These are phyloP conservation scores for Phorcus lineatus DNA, from an alignment of 2,888 invertebrate species.

Conservation along the genomic window DNA sequence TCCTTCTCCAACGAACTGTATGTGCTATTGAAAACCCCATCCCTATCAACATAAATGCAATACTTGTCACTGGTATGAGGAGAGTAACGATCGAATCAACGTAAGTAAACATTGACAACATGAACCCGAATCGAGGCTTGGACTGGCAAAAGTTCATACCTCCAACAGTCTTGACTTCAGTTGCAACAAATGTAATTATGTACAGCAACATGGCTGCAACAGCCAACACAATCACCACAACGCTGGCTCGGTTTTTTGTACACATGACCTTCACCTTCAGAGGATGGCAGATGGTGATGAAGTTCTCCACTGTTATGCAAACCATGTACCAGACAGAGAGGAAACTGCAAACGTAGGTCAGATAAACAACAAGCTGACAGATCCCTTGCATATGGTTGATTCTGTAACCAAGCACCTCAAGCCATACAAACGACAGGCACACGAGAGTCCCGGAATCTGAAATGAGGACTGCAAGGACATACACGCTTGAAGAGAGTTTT, in stretches of 20 bases:
- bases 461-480: slow-evolving; percentile 47
- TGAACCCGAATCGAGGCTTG: slow-evolving; percentile 16
- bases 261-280: slow-evolving; percentile 41
- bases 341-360: slow-evolving; percentile 49
- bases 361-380: slow-evolving; percentile 43
- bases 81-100: slow-evolving; percentile 43
- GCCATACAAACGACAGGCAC: slow-evolving; percentile 50
- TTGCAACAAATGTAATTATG: slow-evolving; percentile 29
- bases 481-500: slow-evolving; percentile 53
- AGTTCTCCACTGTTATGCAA: slow-evolving; percentile 50
- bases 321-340: slow-evolving; percentile 54
- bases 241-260: slow-evolving; percentile 37
- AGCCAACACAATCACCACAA: slow-evolving; percentile 33
- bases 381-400: slow-evolving; percentile 43
- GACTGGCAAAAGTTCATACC: slow-evolving; percentile 34
- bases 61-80: slow-evolving; percentile 38
- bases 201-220: slow-evolving; percentile 32
- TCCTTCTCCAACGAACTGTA: slow-evolving; percentile 23
- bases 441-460: slow-evolving; percentile 53
- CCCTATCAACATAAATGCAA: slow-evolving; percentile 37
- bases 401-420: slow-evolving; percentile 50
- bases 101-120: slow-evolving; percentile 36
- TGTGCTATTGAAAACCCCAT: slow-evolving; percentile 38
- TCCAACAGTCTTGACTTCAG: slow-evolving; percentile 15
- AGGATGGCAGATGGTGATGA: slow-evolving; percentile 50